phyloP scores from a whole-genome alignment of 2,888 invertebrate species.

The Sesamia inferens region DNA sequence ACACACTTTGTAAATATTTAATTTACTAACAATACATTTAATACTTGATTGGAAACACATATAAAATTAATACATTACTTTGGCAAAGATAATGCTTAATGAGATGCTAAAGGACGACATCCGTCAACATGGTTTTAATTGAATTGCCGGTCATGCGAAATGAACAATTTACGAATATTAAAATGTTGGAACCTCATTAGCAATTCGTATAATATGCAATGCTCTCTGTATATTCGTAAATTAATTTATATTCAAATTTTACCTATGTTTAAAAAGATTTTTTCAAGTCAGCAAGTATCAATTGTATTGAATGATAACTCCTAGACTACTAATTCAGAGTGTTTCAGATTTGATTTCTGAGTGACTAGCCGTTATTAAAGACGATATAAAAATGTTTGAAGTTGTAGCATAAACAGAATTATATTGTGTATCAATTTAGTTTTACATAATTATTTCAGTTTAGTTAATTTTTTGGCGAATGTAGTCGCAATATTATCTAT shows the following conservation, averaged over 20 bases:
- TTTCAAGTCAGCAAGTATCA: too few species aligned
- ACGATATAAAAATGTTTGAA: too few species aligned
- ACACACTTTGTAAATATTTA: neutral
- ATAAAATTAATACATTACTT: constrained; percentile 15
- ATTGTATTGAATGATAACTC: too few species aligned
- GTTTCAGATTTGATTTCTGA: too few species aligned
- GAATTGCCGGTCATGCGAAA: constrained; percentile 5
- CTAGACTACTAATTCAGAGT: too few species aligned
- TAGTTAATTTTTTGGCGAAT: too few species aligned
- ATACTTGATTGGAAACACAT: neutral
- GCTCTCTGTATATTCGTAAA: neutral
- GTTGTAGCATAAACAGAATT: too few species aligned
- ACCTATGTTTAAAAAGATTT: too few species aligned
- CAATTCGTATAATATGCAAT: neutral
- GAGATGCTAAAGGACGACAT: neutral
- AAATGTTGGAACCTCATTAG: neutral
- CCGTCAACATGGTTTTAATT: constrained; percentile 14
- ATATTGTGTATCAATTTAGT: too few species aligned
- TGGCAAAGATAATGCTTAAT: constrained; percentile 19
- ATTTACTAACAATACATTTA: constrained; percentile 1
- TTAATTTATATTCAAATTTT: neutral
- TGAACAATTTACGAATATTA: constrained; percentile 8
- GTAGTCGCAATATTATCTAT: too few species aligned
- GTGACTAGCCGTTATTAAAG: too few species aligned
- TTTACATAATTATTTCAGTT: too few species aligned